phyloP scores from a whole-genome alignment of 2,888 invertebrate species.

The Lomographa bimaculata region DNA sequence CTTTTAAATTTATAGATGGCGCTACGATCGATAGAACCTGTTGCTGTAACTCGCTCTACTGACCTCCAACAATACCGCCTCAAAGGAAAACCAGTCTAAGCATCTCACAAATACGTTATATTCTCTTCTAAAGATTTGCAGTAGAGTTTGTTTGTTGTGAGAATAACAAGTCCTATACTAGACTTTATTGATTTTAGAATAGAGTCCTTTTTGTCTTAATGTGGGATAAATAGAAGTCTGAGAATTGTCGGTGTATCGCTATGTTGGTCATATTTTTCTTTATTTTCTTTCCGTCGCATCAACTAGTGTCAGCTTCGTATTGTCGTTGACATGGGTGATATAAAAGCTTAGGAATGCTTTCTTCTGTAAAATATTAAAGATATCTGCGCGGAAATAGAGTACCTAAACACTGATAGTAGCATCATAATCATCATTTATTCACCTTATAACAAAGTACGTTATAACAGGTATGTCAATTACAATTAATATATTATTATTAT shows the following conservation, averaged over 20 bases:
- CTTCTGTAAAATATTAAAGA: no score
- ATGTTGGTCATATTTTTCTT: constrained; percentile 24
- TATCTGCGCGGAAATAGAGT: no score
- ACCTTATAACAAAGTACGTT: no score
- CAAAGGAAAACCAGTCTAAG: constrained; percentile 30
- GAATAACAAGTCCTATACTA: no score
- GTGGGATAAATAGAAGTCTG: constrained; percentile 56
- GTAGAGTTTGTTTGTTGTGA: no score
- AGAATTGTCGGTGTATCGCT: constrained; percentile 49
- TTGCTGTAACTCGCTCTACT: constrained; percentile 57
- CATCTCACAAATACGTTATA: constrained; percentile 22
- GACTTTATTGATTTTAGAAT: constrained; percentile 39
- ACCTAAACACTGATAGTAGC: no score
- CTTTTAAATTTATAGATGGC: constrained; percentile 50
- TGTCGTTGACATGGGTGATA: constrained; percentile 9
- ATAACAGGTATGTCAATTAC: no score
- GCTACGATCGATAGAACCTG: constrained; percentile 62
- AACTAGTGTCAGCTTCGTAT: constrained; percentile 18
- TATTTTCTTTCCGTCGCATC: constrained; percentile 24
- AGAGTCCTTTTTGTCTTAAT: constrained; percentile 48
- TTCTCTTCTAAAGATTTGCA: constrained; percentile 32
- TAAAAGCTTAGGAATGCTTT: no score
- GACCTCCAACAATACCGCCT: constrained; percentile 45
- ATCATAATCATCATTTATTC: no score
- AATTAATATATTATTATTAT: no score